Evolutionary conservation across 2,888 invertebrate genomes (phyloP).

Genomic region (Ornithoptera priamus): DNA sequence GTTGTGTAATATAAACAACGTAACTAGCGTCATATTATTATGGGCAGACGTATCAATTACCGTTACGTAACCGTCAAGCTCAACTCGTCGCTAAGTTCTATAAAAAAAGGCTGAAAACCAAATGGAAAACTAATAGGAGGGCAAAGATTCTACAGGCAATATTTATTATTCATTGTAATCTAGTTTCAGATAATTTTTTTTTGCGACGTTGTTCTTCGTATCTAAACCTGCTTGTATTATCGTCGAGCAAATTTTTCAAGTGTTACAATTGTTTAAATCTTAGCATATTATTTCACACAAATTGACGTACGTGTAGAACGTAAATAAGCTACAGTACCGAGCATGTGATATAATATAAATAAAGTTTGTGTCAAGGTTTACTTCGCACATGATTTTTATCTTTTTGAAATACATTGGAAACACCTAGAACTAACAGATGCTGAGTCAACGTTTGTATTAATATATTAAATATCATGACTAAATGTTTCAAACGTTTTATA

Average conservation of each 20-base stretch:
- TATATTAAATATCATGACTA: constrained; percentile 14
- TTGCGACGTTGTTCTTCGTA: too few relatives aligned
- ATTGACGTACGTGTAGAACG: constrained; percentile 18
- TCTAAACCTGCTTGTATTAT: not conserved
- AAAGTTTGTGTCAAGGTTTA: constrained; percentile 28
- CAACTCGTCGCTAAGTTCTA: too few relatives aligned
- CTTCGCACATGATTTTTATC: constrained; percentile 28
- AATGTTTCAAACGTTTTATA: constrained; percentile 16
- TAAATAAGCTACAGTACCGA: constrained; percentile 20
- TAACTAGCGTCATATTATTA: too few relatives aligned
- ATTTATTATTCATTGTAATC: too few relatives aligned
- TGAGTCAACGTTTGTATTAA: constrained; percentile 12
- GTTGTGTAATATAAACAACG: too few relatives aligned
- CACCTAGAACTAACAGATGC: constrained; percentile 13
- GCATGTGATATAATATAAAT: constrained; percentile 30
- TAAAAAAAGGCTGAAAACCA: too few relatives aligned
- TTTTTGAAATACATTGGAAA: constrained; percentile 20
- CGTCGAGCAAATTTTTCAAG: not conserved
- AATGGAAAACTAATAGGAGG: too few relatives aligned
- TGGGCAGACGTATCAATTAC: too few relatives aligned
- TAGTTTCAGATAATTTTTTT: too few relatives aligned
- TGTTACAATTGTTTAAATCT: constrained; percentile 8
- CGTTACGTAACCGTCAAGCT: too few relatives aligned
- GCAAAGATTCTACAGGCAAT: too few relatives aligned
- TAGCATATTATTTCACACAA: constrained; percentile 7